phyloP scores from a whole-genome alignment of 30 jellyfish, hydroid and myxozoan species.

The Hydractinia symbiolongicarpus region DNA sequence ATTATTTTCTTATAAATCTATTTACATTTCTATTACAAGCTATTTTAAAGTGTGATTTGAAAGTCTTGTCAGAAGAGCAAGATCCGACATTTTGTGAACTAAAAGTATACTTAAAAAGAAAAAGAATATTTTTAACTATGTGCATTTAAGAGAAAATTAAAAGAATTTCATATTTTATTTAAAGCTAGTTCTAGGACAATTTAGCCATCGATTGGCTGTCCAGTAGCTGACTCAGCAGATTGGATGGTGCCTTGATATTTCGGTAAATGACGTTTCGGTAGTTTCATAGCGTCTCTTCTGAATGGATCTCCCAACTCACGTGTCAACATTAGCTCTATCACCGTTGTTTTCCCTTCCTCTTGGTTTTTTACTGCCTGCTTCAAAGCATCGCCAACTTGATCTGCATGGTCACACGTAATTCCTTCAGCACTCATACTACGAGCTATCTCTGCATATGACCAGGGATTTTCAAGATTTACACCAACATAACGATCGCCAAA shows the following conservation, averaged over 20 bases:
- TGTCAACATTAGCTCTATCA: constrained; percentile 55
- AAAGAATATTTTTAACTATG: no score
- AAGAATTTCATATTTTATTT: no score
- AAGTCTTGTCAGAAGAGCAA: no score
- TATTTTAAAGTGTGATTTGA: no score
- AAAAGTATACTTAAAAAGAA: no score
- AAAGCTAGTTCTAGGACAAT: background rate
- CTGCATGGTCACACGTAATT: constrained; percentile 69
- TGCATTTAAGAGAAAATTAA: no score
- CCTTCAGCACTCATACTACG: constrained; percentile 79
- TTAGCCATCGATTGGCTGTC: constrained; percentile 51
- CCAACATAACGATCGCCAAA: constrained; percentile 80
- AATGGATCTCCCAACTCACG: constrained; percentile 80
- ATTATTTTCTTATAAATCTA: no score
- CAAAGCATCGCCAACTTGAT: constrained; percentile 71
- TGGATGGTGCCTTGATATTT: constrained; percentile 57
- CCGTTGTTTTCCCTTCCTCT: constrained; percentile 73
- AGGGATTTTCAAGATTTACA: constrained; percentile 51
- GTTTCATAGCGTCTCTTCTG: constrained; percentile 72
- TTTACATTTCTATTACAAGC: no score
- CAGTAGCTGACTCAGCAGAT: constrained; percentile 48
- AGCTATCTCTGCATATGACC: constrained; percentile 84
- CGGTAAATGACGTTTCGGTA: constrained; percentile 60
- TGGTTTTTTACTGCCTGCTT: constrained; percentile 54
- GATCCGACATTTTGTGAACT: no score